Base-by-base conservation (phyloP, 2,113 vertebrate species). In the Orycteropus afer region DNA sequence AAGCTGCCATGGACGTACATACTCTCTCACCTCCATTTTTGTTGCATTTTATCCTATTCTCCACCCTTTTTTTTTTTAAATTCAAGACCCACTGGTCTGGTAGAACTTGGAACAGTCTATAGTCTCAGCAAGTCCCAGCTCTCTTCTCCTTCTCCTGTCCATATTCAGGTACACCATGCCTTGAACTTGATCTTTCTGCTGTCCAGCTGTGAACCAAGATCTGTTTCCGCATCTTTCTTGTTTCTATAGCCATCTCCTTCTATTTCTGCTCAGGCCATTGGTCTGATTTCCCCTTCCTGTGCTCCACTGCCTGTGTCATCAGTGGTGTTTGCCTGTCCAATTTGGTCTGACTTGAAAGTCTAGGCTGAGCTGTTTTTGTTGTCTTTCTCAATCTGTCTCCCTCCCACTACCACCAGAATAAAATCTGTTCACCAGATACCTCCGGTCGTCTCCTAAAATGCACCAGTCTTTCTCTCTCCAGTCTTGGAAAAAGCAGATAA, bases 221-320 rank as follows among this genome's bases (percentile, higher is more conserved):
- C 25, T 86, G 37, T 22, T 63, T 32, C 37, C 27, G 23, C 5
- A 2, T 14, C 40, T 20, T 2, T 22, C 74, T 81, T 63, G 37
- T 27, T 82, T 12, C 55, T 12, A 1, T 20, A 37, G 74, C 13
- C 37, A 8, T 17, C 29, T 45, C 42, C 71, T 34, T 17, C 29
- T 45, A 49, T 18, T 8, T 40, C 51, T 12, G 47, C 17, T 1
- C 7, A 0, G 2, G 3, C 7, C n/a, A 4, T 27, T 1, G 80
- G 27, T 73, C 47, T 22, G n/a, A 51, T 10, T 37, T 37, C 8
- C 27, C 40, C 18, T 61, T 29, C 53, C 49, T 0, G 7, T 25
- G 13, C 3, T 27, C 40, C 0, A 0, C 29, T 49, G 76, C 37
- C 18, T 2, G 15, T 14, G 25, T 32, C 15, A 17, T 37, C 32